Percentiles rank a stretch among this genome's conserved stretches.
These are phyloP conservation scores for Ametastegia equiseti DNA, from an alignment of 2,888 invertebrate genomes.

Conservation along the genomic window DNA sequence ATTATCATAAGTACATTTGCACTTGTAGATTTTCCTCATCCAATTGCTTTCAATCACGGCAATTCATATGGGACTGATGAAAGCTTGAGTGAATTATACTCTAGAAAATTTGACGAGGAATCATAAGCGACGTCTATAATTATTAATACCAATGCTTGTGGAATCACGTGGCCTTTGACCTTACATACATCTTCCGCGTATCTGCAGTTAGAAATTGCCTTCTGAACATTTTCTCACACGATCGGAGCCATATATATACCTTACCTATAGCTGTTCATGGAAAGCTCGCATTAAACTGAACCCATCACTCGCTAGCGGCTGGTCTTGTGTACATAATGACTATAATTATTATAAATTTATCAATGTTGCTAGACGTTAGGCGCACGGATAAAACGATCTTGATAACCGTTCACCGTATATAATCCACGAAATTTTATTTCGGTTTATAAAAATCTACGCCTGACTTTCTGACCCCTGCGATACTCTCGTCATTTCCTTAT, in stretches of 20 bases:
- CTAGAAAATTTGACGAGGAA: not conserved
- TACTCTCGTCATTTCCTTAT: not conserved
- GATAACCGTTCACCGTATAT: not conserved
- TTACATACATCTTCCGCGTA: constrained; percentile 22
- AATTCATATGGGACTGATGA: not conserved
- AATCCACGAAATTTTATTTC: not conserved
- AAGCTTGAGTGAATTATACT: not conserved
- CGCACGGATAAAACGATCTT: not conserved
- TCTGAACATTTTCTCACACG: constrained; percentile 34
- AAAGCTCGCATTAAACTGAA: not conserved
- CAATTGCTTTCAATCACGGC: no score
- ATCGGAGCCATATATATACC: no score
- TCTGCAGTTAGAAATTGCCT: not conserved
- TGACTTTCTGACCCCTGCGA: not conserved
- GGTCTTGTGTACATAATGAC: not conserved
- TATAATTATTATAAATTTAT: constrained; percentile 31
- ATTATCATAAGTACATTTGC: not conserved
- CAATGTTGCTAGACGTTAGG: constrained; percentile 4
- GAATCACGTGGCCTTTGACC: constrained; percentile 17
- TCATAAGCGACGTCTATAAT: not conserved
- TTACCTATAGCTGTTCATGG: not conserved
- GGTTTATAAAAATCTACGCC: not conserved
- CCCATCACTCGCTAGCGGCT: not conserved
- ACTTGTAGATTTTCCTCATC: not conserved
- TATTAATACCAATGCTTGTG: constrained; percentile 8